Percentiles rank a stretch among this genome's conserved stretches.
Conservation (phyloP, 1,140 invertebrate genomes). For the Phymastichus coffea region DNA sequence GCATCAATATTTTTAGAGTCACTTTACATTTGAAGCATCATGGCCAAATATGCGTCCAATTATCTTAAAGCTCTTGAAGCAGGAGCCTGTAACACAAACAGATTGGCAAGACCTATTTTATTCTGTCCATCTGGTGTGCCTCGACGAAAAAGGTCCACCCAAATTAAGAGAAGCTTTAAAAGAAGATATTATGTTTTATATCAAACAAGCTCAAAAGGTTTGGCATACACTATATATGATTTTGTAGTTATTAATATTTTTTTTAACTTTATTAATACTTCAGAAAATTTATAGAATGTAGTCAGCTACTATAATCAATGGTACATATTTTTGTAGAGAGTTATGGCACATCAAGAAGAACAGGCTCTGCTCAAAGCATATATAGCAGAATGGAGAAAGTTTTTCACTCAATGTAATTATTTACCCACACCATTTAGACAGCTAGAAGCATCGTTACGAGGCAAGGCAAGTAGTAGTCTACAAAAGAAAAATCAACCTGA, state of each 20-base stretch:
- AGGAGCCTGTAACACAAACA: constrained; percentile 87
- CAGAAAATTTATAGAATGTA: not conserved
- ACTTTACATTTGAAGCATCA: constrained; percentile 87
- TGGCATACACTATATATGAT: no score
- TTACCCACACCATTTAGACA: constrained; percentile 94
- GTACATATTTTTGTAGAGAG: constrained; percentile 68
- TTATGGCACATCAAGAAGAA: constrained; percentile 88
- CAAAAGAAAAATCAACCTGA: constrained; percentile 77
- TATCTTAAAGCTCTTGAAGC: constrained; percentile 87
- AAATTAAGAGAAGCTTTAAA: constrained; percentile 87
- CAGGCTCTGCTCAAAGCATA: constrained; percentile 94
- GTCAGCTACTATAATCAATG: not conserved
- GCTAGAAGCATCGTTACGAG: constrained; percentile 78
- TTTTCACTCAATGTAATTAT: constrained; percentile 97
- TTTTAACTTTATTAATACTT: not conserved
- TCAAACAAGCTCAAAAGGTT: constrained; percentile 86
- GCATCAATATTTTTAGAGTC: constrained; percentile 45
- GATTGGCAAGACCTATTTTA: constrained; percentile 99
- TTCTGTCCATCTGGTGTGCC: constrained; percentile 89
- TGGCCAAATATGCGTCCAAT: constrained; percentile 94
- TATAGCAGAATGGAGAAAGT: constrained; percentile 95
- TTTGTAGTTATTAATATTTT: not conserved
- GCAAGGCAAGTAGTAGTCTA: constrained; percentile 60
- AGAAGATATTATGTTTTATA: constrained; percentile 93
- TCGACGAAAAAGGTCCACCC: constrained; percentile 89